Evolutionary conservation across 2,888 invertebrate species (phyloP).

Genomic region (Ischnura elegans): DNA sequence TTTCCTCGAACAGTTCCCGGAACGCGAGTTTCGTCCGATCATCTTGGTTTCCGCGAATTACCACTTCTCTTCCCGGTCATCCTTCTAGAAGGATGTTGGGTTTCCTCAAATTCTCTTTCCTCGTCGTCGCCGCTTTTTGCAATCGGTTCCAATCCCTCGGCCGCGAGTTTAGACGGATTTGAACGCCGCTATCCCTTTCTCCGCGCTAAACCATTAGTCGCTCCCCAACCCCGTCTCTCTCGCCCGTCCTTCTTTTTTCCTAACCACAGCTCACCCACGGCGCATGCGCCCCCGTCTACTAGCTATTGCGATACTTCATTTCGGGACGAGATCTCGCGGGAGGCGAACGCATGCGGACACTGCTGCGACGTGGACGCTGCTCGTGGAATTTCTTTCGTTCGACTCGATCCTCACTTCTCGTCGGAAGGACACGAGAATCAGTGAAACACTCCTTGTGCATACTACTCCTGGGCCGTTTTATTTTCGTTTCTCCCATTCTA

Average conservation of each 20-base stretch:
- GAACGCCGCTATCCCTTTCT: neutral
- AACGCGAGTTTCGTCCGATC: too few relatives aligned
- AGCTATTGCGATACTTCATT: constrained; percentile 25
- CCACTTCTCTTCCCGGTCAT: too few relatives aligned
- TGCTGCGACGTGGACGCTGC: neutral
- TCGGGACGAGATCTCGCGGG: neutral
- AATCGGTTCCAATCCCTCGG: too few relatives aligned
- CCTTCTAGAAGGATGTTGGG: too few relatives aligned
- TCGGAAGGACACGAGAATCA: too few relatives aligned
- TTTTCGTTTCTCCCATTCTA: too few relatives aligned
- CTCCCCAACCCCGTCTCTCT: neutral
- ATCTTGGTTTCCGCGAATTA: too few relatives aligned
- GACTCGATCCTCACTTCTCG: too few relatives aligned
- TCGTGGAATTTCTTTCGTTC: neutral
- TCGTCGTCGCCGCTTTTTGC: too few relatives aligned
- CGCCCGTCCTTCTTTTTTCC: neutral
- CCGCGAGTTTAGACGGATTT: neutral
- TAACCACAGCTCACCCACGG: neutral
- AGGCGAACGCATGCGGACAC: neutral
- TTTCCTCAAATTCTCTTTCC: neutral
- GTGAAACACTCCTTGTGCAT: too few relatives aligned
- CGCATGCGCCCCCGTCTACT: constrained; percentile 27
- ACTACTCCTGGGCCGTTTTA: too few relatives aligned
- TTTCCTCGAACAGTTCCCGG: too few relatives aligned
- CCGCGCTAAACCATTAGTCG: neutral